Percentiles rank a stretch among this genome's conserved stretches.
phyloP scores from a whole-genome alignment of 2,113 vertebrate species.

The Nothoprocta perdicaria region DNA sequence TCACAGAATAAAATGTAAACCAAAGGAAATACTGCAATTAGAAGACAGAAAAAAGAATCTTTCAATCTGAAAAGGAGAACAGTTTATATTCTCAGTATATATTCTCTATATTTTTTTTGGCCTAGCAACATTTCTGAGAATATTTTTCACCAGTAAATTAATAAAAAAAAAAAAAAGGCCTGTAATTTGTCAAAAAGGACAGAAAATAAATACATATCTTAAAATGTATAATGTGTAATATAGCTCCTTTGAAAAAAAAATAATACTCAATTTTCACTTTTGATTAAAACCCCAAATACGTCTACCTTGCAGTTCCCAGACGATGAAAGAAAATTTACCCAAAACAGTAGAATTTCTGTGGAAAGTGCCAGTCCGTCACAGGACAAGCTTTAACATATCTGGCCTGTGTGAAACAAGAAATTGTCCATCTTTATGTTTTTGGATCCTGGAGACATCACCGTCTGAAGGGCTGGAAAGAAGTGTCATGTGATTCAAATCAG shows the following conservation, averaged over 20 bases:
- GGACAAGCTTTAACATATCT: constrained; percentile 41
- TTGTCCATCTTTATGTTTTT: background rate
- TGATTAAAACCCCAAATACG: constrained; percentile 46
- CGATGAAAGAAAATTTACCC: background rate
- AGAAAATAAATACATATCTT: background rate
- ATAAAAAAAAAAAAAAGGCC: background rate
- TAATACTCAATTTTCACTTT: constrained; percentile 40
- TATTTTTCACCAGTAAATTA: background rate
- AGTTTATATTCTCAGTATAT: background rate
- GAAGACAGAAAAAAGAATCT: background rate
- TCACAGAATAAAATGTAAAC: background rate
- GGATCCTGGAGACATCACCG: background rate
- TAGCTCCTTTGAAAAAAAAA: background rate
- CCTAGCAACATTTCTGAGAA: background rate
- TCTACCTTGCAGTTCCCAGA: background rate
- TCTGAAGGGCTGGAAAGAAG: background rate
- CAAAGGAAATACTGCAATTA: background rate
- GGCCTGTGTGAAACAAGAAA: constrained; percentile 5
- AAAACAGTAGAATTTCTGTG: constrained; percentile 42
- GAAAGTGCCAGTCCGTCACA: constrained; percentile 22
- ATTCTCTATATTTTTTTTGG: too few species aligned
- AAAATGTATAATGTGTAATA: background rate
- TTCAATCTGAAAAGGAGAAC: background rate
- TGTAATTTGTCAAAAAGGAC: background rate
- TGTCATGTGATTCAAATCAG: background rate